These are phyloP conservation scores for Epizoanthus fatuus DNA, from an alignment of 92 coral and sea anemone species.

Conservation along the genomic window DNA sequence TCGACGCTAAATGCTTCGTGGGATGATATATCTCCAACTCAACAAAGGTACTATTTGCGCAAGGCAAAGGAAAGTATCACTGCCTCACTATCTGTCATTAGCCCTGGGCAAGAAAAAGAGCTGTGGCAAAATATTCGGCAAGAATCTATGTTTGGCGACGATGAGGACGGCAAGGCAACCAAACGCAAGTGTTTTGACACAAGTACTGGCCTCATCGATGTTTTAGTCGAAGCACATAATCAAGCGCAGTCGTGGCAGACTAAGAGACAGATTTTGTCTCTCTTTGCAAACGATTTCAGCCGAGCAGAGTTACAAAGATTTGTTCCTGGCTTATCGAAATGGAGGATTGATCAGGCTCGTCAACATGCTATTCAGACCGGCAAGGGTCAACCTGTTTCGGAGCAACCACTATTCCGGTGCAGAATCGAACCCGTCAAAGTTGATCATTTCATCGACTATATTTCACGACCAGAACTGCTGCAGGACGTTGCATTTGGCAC, in stretches of 20 bases:
- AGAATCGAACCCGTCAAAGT: slow-evolving; percentile 42
- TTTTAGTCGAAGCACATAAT: slow-evolving; percentile 59
- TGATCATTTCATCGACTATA: slow-evolving; percentile 62
- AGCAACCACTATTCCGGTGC: slow-evolving; percentile 26
- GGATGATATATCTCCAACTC: slow-evolving; percentile 63
- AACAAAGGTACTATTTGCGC: slow-evolving; percentile 65
- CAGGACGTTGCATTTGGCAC: slow-evolving; percentile 76
- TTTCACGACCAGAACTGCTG: slow-evolving; percentile 62
- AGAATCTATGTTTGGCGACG: slow-evolving; percentile 26
- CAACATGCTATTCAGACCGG: slow-evolving; percentile 55
- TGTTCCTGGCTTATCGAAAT: slow-evolving; percentile 62
- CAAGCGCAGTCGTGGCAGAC: slow-evolving; percentile 65
- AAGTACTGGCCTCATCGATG: slow-evolving; percentile 50
- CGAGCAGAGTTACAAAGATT: slow-evolving; percentile 58
- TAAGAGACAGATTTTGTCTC: slow-evolving; percentile 66
- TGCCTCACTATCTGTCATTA: slow-evolving; percentile 46
- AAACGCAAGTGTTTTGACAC: slow-evolving; percentile 56
- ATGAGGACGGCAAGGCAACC: slow-evolving; percentile 19
- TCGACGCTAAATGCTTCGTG: slow-evolving; percentile 69
- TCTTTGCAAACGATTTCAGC: slow-evolving; percentile 78
- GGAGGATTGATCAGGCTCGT: slow-evolving; percentile 72
- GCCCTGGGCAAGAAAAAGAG: slow-evolving; percentile 63
- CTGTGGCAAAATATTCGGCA: slow-evolving; percentile 48
- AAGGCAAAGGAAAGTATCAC: slow-evolving; percentile 63
- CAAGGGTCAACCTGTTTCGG: slow-evolving; percentile 56